Evolutionary conservation across 1,140 invertebrate species (phyloP), one percentile per base, ranked within the genome.

Genomic region (Sipha flava): DNA sequence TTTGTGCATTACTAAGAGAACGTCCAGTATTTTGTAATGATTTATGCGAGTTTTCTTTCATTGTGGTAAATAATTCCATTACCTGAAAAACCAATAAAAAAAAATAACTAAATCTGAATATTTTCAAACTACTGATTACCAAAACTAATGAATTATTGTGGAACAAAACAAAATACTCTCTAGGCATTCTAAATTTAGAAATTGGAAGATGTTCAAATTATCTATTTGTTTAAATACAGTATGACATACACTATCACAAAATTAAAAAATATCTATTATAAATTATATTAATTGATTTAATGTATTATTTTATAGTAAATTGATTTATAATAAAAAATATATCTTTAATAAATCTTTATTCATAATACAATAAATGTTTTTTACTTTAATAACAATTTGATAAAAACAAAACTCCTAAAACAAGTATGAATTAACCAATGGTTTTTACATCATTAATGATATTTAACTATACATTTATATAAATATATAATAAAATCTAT

Each of bases 1-100:
- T 85, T 2, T 90, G 89, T 3, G 90, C 89, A 79, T 89, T 91
- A 82, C 89, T 90, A 23, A 86, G 84, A 26, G 88, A 89, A 47
- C 88, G 85, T 68, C 70, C 84, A 68, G 31, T 49, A 83, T 21
- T 87, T 84, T 72, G 62, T 57, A 80, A 52, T 75, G 54, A 59
- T 66, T 75, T 80, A 49, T 87, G 87, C 3, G 89, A 87, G 59
- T 91, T 90, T 82, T 92, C 91, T 84, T 90, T 90, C 91, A 92
- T 92, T 83, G 90, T 89, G 81, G 85, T 87, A 83, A 91, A 91
- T 37, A 91, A 84, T 79, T 91, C 90, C 82, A 90, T 87, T 79
- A 91, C 90, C 91, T 92, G 85, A 23, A 86, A 87, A 43, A 66
- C 21, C 2, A 5, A 29, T 29, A 5, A 9, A 83, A 83, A 83